These are phyloP conservation scores for Leptogaster cylindrica DNA, from an alignment of 2,888 invertebrate species.

Conservation along the genomic window DNA sequence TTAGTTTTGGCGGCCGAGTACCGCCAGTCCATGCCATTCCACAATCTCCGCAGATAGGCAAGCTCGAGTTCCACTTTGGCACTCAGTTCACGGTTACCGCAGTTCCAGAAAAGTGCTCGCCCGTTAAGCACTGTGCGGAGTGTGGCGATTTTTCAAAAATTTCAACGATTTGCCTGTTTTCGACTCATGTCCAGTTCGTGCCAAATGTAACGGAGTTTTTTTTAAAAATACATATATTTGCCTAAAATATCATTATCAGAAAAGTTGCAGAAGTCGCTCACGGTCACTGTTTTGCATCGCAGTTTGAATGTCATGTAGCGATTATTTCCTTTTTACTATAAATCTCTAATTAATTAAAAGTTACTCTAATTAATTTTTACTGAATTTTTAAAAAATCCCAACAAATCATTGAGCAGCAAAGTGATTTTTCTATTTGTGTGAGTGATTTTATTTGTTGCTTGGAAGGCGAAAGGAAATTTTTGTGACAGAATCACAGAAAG, in stretches of 20 bases:
- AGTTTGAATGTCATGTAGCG: conserved; percentile 23
- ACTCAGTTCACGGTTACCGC: conserved; percentile 51
- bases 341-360: not conserved
- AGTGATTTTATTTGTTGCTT: conserved; percentile 13
- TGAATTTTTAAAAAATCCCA: conserved; percentile 4
- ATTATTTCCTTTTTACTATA: not conserved
- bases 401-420: conserved; percentile 7
- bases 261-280: too few species aligned
- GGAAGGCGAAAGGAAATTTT: conserved; percentile 8
- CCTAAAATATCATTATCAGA: not conserved
- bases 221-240: not conserved
- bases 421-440: conserved; percentile 11
- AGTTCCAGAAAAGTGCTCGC: conserved; percentile 58
- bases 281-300: not conserved
- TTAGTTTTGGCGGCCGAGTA: conserved; percentile 23
- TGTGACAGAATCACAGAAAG: conserved; percentile 18
- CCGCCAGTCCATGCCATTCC: conserved; percentile 2
- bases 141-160: conserved; percentile 49
- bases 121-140: conserved; percentile 54
- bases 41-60: conserved; percentile 40
- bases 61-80: conserved; percentile 52
- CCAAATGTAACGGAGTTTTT: conserved; percentile 32
- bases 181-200: conserved; percentile 7
- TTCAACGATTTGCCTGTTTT: conserved; percentile 6
- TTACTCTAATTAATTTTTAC: not conserved